Base-by-base conservation (phyloP, 2,113 vertebrate genomes). In the Oreocharis arfaki region DNA sequence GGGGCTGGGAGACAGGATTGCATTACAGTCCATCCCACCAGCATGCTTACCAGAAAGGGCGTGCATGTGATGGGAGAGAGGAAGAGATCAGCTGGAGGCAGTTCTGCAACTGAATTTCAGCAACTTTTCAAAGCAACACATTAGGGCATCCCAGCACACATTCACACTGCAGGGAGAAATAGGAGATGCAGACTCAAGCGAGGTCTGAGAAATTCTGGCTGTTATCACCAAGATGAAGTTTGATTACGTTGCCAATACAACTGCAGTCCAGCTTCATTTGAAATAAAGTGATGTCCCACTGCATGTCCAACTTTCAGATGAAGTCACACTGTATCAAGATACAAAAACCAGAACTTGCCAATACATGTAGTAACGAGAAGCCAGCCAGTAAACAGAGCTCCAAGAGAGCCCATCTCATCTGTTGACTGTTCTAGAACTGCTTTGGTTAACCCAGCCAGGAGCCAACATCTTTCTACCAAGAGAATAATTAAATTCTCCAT, bases 261-360 rank as follows among this genome's bases (percentile, higher is more conserved):
- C 41, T 89, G 41, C 69, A 82, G 49, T 81, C 89, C 32, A 44
- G 46, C 37, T 87, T 92, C 49, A 57, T 59, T 84, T 89, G n/a
- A 94, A 93, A 74, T 35, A 78, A 89, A 94, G 47, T 10, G 57
- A 83, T 90, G 87, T 77, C 61, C 59, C 83, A 69, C 21, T 56
- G 57, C 68, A 94, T 13, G 73, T 89, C 73, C 91, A 96, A 41
- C 65, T 87, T 92, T 82, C 69, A 92, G 77, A 89, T 90, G 87
- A 94, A 95, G 79, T 95, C 92, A 95, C 71, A 52, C 15, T 46
- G 52, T 89, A 92, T 71, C 73, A 90, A 92, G 85, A 90, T 46
- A 78, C 85, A 92, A 81, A 87, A 87, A 59, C 0, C 2, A 2
- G 8, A 80, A 68, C 35, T 3, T 2, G 93, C 73, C 93, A 96